These are phyloP conservation scores for Sebastes nivosus DNA, from an alignment of 2,797 vertebrate genomes.

Conservation along the genomic window DNA sequence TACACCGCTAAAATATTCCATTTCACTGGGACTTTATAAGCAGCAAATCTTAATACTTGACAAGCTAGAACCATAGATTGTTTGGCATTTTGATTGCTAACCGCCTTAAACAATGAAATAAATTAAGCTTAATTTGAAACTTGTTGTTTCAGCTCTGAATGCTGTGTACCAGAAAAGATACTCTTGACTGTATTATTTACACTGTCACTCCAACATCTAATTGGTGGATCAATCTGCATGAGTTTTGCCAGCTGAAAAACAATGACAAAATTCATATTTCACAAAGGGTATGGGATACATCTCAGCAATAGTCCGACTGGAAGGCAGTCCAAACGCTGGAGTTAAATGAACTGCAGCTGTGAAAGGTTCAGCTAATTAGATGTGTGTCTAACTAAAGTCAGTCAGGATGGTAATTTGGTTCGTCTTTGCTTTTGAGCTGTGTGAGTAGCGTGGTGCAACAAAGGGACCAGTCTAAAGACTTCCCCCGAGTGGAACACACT, in stretches of 20 bases:
- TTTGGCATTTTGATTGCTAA: neutral
- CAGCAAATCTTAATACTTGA: neutral
- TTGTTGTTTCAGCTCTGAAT: neutral
- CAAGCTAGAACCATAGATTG: neutral
- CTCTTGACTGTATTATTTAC: neutral
- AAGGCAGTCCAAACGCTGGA: neutral
- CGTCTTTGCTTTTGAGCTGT: slow-evolving; percentile 55
- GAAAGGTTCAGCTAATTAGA: slow-evolving; percentile 1
- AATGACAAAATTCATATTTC: neutral
- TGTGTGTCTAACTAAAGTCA: slow-evolving; percentile 13
- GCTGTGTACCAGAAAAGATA: neutral
- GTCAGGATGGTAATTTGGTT: slow-evolving; percentile 39
- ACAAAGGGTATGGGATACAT: neutral
- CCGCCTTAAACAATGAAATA: neutral
- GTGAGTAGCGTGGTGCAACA: slow-evolving; percentile 46
- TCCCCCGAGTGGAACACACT: slow-evolving; percentile 60
- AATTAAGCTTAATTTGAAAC: neutral
- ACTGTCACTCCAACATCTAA: neutral
- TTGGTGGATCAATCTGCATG: neutral
- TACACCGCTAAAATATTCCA: neutral
- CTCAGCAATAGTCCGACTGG: neutral
- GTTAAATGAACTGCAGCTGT: neutral
- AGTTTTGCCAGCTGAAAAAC: neutral
- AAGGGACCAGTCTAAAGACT: slow-evolving; percentile 51
- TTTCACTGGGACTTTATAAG: neutral